A percentile compares a stretch with the other conserved stretches of the same genome.
These are phyloP conservation scores for Metopolophium dirhodum DNA, from an alignment of 1,140 invertebrate species.

Conservation along the genomic window DNA sequence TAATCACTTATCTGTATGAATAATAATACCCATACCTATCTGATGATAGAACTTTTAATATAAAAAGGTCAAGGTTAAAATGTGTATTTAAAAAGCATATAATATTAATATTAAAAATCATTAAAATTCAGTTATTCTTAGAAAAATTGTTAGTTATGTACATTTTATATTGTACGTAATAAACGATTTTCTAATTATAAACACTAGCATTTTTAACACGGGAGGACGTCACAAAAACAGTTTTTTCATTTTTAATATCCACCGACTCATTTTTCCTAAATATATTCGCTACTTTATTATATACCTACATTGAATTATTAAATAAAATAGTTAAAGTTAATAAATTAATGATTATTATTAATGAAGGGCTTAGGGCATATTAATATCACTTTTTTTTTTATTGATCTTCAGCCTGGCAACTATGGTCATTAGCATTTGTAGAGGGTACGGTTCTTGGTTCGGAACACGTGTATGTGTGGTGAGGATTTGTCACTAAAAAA, in stretches of 20 bases:
- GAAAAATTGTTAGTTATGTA: neutral
- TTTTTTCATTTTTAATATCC: neutral
- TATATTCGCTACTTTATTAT: neutral
- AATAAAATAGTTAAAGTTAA: neutral
- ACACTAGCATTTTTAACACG: neutral
- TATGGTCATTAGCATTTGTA: no score
- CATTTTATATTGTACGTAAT: neutral
- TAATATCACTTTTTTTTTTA: neutral
- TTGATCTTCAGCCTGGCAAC: no score
- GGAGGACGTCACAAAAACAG: neutral
- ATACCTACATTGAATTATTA: neutral
- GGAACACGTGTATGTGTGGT: no score
- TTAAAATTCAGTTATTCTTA: neutral
- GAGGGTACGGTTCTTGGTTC: no score
- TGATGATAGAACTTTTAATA: neutral
- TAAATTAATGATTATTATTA: neutral
- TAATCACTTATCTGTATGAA: no score
- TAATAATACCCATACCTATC: neutral
- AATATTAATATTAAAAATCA: neutral
- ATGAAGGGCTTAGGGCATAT: neutral
- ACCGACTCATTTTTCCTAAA: neutral
- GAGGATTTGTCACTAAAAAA: no score
- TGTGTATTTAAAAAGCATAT: neutral
- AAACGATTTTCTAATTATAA: neutral
- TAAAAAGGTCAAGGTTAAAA: neutral